phyloP scores from a whole-genome alignment of 1,140 invertebrate genomes.

The Drosophila hydei region DNA sequence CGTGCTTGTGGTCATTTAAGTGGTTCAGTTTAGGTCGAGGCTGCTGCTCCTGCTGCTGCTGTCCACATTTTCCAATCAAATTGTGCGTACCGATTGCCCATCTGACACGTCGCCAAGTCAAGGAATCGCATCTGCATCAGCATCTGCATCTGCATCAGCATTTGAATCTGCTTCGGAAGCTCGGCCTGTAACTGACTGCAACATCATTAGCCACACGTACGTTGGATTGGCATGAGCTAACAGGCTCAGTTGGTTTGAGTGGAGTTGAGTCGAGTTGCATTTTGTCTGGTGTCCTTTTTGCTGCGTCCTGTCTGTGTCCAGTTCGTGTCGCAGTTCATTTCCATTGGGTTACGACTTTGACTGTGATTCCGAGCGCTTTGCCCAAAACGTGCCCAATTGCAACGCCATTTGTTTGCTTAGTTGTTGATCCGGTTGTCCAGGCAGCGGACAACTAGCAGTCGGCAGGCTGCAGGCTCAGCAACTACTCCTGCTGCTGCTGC shows the following conservation, averaged over 20 bases:
- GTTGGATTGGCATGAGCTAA: constrained; percentile 54
- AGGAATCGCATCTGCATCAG: constrained; percentile 1
- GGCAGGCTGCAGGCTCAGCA: neutral
- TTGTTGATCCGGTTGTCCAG: constrained; percentile 60
- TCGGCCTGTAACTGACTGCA: constrained; percentile 30
- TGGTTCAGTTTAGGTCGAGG: constrained; percentile 2
- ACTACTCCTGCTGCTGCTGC: neutral
- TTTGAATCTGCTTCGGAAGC: constrained; percentile 8
- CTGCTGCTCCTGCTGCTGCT: neutral
- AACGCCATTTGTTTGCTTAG: constrained; percentile 82
- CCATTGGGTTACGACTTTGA: constrained; percentile 48
- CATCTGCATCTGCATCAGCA: constrained; percentile 4
- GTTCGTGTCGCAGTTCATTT: constrained; percentile 75
- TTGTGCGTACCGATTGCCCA: constrained; percentile 49
- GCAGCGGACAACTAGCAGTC: neutral
- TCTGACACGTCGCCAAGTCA: constrained; percentile 38
- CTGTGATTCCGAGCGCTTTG: constrained; percentile 46
- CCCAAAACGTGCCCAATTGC: constrained; percentile 82
- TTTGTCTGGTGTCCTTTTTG: constrained; percentile 3
- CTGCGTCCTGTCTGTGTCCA: constrained; percentile 17
- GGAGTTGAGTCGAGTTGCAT: neutral
- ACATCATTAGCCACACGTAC: constrained; percentile 74
- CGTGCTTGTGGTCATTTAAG: constrained; percentile 41
- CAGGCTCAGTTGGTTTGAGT: constrained; percentile 12
- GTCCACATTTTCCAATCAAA: constrained; percentile 58